phyloP scores from a whole-genome alignment of 2,797 vertebrate genomes.

The Chlorospingus semifuscus region DNA sequence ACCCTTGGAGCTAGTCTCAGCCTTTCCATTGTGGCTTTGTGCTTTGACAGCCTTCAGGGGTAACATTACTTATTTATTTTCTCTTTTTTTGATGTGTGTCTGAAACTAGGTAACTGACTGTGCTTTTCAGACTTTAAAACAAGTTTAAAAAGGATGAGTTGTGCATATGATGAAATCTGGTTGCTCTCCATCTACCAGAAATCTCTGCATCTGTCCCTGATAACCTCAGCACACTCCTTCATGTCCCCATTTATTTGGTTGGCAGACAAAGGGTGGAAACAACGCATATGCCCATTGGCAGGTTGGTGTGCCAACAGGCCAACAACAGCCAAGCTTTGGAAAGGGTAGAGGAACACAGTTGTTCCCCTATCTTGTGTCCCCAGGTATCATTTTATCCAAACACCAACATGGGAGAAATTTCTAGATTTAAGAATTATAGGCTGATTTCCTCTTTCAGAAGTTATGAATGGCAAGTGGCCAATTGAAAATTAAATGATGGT shows the following conservation, averaged over 20 bases:
- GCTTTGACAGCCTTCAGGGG: background rate
- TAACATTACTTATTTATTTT: background rate
- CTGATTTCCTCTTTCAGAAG: background rate
- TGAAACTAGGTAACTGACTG: background rate
- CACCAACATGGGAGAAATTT: background rate
- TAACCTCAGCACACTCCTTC: background rate
- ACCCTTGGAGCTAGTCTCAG: slow-evolving; percentile 15
- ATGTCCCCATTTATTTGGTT: background rate
- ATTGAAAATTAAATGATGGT: background rate
- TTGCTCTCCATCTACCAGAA: background rate
- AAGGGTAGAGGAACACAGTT: background rate
- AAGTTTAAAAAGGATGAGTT: background rate
- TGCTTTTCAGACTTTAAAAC: background rate
- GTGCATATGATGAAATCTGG: background rate
- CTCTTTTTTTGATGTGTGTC: background rate
- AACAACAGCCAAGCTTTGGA: background rate
- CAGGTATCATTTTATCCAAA: background rate
- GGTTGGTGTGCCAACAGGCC: background rate
- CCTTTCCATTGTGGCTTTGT: slow-evolving; percentile 31
- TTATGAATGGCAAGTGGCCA: background rate
- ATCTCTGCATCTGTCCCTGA: background rate
- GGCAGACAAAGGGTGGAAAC: background rate
- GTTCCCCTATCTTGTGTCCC: background rate
- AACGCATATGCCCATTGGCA: rapidly evolving
- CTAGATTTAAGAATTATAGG: background rate